Conservation (phyloP, 2,888 invertebrate species). For the Phortica okadai region DNA sequence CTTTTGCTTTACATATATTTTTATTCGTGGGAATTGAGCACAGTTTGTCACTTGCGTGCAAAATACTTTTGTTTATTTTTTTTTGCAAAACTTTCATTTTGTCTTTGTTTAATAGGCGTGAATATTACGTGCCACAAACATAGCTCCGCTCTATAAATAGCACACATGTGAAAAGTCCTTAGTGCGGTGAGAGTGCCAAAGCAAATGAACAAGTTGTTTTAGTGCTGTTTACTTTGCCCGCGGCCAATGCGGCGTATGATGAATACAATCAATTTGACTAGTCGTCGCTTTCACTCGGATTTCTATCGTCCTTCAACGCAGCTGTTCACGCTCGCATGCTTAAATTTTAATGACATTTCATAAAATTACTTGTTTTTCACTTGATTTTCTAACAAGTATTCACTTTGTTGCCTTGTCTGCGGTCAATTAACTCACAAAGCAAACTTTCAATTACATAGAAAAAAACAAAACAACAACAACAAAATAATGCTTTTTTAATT, state of each 20-base stretch:
- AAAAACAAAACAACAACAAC: no score
- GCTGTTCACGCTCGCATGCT: conserved; percentile 52
- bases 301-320: conserved; percentile 55
- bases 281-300: neutral
- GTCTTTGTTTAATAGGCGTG: neutral
- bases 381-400: neutral
- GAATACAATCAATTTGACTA: neutral
- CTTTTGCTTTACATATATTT: neutral
- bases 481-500: no score
- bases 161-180: no score
- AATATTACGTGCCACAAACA: no score
- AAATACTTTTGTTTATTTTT: neutral
- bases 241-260: conserved; percentile 19
- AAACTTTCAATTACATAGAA: no score
- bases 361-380: neutral
- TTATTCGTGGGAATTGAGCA: neutral
- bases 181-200: no score
- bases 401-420: no score
- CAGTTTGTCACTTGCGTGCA: conserved; percentile 24
- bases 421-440: no score
- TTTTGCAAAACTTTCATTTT: neutral
- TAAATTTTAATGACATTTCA: conserved; percentile 45
- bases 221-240: neutral
- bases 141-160: no score
- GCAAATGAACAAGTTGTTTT: neutral